These are phyloP conservation scores for Julus scanicus DNA, from an alignment of 2,888 invertebrate genomes.

Conservation along the genomic window DNA sequence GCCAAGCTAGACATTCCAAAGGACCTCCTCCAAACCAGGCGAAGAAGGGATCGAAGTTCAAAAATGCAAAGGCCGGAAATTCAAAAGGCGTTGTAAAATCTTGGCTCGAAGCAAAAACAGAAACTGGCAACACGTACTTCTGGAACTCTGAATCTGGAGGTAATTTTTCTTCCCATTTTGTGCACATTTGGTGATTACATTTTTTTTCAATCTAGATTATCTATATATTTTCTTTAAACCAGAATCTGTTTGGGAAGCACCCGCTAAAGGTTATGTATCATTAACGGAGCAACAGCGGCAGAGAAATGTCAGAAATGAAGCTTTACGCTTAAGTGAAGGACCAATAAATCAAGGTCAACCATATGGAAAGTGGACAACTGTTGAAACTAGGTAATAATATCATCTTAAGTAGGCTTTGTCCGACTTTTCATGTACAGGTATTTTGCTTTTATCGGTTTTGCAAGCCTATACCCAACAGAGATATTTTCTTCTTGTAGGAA, in stretches of 20 bases:
- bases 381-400: slow-evolving; percentile 22
- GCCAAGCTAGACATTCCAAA: background rate
- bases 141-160: slow-evolving; percentile 88
- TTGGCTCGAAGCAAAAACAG: slow-evolving; percentile 84
- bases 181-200: background rate
- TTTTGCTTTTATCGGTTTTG: background rate
- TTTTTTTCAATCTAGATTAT: background rate
- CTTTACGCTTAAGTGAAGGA: background rate
- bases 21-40: background rate
- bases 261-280: slow-evolving; percentile 75
- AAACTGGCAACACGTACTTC: slow-evolving; percentile 83
- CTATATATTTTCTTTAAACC: slow-evolving; percentile 52
- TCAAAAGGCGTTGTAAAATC: slow-evolving; percentile 8
- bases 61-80: slow-evolving; percentile 59
- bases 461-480: too few species aligned
- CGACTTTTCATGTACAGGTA: background rate
- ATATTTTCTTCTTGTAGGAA: too few species aligned
- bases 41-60: background rate
- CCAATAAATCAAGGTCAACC: background rate
- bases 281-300: slow-evolving; percentile 62
- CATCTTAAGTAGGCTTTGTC: background rate
- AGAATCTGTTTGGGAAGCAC: slow-evolving; percentile 83
- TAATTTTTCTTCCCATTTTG: slow-evolving; percentile 63
- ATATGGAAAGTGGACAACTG: slow-evolving; percentile 46
- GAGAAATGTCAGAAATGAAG: background rate